These are phyloP conservation scores for Rhorus exstirpatorius DNA, from an alignment of 2,888 invertebrate genomes.

Conservation along the genomic window DNA sequence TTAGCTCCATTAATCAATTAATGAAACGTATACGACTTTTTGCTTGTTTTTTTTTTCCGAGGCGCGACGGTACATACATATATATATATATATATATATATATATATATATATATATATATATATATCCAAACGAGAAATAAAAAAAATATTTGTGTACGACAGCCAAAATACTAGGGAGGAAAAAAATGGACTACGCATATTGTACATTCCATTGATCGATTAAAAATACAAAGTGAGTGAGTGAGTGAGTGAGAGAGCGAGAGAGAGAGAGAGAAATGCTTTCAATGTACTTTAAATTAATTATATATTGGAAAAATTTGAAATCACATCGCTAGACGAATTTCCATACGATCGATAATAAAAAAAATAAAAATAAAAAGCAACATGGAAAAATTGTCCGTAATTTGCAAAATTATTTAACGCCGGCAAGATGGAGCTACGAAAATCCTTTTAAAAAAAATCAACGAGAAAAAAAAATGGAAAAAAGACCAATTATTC, in stretches of 20 bases:
- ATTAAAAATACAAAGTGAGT: slow-evolving; percentile 46
- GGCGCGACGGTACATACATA: slow-evolving; percentile 55
- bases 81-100: slow-evolving; percentile 43
- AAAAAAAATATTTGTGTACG: slow-evolving; percentile 30
- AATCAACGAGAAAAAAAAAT: background rate
- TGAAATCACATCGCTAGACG: background rate
- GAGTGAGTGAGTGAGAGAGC: slow-evolving; percentile 27
- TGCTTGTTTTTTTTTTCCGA: slow-evolving; percentile 28
- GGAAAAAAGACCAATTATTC: slow-evolving; percentile 15
- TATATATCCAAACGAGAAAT: background rate
- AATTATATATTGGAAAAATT: too few species aligned
- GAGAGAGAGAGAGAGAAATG: slow-evolving; percentile 31
- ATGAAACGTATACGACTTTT: slow-evolving; percentile 55
- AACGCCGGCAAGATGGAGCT: too few species aligned
- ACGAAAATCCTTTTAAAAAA: too few species aligned
- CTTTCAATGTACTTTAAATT: too few species aligned
- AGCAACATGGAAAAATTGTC: background rate
- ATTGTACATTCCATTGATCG: slow-evolving; percentile 58
- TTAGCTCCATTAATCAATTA: slow-evolving; percentile 38
- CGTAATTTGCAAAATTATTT: too few species aligned
- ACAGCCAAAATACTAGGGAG: slow-evolving; percentile 35
- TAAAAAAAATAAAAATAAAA: too few species aligned
- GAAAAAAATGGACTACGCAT: slow-evolving; percentile 45
- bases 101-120: slow-evolving; percentile 50
- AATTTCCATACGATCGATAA: background rate